A percentile compares a stretch with the other conserved stretches of the same genome.
Evolutionary conservation across 2,888 invertebrate genomes (phyloP).

Genomic region (Dascillus cervinus): DNA sequence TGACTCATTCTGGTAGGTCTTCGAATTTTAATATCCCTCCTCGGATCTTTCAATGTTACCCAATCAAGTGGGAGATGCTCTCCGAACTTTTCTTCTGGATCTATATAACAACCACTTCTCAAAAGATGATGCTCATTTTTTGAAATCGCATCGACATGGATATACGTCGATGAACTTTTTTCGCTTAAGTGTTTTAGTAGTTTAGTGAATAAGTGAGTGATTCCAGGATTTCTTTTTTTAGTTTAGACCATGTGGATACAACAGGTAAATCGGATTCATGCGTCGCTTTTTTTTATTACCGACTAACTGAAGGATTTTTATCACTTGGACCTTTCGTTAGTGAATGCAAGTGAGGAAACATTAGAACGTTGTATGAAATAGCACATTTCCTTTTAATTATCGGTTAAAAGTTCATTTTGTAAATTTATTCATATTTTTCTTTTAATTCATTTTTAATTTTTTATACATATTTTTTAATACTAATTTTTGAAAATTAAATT

Average conservation of each 20-base stretch:
- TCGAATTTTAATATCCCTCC: constrained; percentile 20
- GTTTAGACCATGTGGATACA: constrained; percentile 20
- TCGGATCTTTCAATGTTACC: constrained; percentile 16
- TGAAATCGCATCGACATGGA: constrained; percentile 22
- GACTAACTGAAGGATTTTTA: constrained; percentile 17
- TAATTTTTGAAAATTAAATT: neutral
- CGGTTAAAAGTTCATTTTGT: too few relatives aligned
- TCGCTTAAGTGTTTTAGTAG: constrained; percentile 6
- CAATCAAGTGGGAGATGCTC: constrained; percentile 21
- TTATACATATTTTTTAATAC: neutral
- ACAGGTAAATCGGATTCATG: constrained; percentile 16
- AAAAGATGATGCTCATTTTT: constrained; percentile 23
- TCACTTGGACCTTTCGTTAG: constrained; percentile 19
- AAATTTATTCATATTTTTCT: too few relatives aligned
- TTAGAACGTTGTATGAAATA: too few relatives aligned
- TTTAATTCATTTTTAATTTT: too few relatives aligned
- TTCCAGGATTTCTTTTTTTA: constrained; percentile 12
- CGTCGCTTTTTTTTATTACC: neutral
- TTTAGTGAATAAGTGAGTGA: constrained; percentile 12
- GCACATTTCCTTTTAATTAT: too few relatives aligned
- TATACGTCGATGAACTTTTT: constrained; percentile 15
- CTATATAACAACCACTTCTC: constrained; percentile 26
- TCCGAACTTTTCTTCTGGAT: constrained; percentile 19
- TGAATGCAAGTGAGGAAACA: constrained; percentile 1
- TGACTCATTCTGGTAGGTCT: constrained; percentile 10